These are phyloP conservation scores for Sylvietta virens DNA, from an alignment of 2,113 vertebrate genomes.

Conservation along the genomic window DNA sequence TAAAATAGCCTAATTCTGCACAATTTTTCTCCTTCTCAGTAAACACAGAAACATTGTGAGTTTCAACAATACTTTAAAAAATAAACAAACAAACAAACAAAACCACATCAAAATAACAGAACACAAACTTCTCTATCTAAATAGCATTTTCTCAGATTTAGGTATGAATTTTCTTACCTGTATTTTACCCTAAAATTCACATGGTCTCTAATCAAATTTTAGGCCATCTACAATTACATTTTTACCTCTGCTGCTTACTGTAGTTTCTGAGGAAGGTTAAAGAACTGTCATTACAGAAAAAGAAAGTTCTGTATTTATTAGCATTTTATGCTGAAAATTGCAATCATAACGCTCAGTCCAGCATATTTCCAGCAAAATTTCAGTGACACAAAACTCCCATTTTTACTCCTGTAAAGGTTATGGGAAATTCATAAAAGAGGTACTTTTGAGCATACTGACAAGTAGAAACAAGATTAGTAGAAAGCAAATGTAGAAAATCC, in stretches of 20 bases:
- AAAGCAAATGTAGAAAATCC: constrained; percentile 10
- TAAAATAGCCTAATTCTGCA: not conserved
- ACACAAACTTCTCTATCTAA: not conserved
- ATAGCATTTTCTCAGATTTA: not conserved
- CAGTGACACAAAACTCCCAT: not conserved
- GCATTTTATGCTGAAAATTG: not conserved
- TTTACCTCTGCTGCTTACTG: not conserved
- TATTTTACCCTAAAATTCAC: not conserved
- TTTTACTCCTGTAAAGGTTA: not conserved
- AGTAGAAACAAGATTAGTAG: not conserved
- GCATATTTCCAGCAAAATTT: not conserved
- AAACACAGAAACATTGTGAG: not conserved
- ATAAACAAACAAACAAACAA: not conserved
- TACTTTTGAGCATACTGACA: not conserved
- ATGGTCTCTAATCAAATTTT: not conserved
- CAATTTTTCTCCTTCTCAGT: not conserved
- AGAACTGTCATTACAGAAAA: not conserved
- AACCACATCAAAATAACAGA: not conserved
- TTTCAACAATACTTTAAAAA: not conserved
- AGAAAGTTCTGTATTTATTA: constrained; percentile 14
- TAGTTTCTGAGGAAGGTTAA: not conserved
- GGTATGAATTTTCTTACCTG: not conserved
- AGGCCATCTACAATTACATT: not conserved
- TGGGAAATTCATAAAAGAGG: not conserved
- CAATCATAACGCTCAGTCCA: not conserved